These are phyloP conservation scores for Pantelozetes paolii DNA, from an alignment of 2,888 invertebrate genomes.

Conservation along the genomic window DNA sequence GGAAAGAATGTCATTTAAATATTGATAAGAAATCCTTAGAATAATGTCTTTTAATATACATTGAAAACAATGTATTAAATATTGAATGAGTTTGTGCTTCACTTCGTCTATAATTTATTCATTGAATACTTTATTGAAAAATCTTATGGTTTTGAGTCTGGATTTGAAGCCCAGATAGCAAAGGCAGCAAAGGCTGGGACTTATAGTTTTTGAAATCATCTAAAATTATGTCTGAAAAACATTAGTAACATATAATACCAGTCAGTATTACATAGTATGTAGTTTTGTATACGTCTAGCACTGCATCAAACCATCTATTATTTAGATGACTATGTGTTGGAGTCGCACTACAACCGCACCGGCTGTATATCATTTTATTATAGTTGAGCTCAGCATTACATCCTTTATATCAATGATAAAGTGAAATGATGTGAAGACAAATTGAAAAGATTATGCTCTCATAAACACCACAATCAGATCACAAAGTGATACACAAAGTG, in stretches of 20 bases:
- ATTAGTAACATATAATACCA: constrained; percentile 20
- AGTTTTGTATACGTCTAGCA: background rate
- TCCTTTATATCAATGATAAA: constrained; percentile 26
- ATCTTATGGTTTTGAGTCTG: background rate
- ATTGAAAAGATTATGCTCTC: constrained; percentile 21
- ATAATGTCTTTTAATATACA: constrained; percentile 21
- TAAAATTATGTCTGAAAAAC: constrained; percentile 30
- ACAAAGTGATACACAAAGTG: background rate
- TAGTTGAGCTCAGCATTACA: constrained; percentile 20
- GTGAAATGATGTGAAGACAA: constrained; percentile 14
- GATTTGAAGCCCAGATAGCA: background rate
- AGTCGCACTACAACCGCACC: background rate
- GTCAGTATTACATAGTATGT: background rate
- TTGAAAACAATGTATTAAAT: background rate
- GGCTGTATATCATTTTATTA: constrained; percentile 32
- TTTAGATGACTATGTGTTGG: constrained; percentile 20
- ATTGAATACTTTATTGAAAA: background rate
- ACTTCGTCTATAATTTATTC: constrained; percentile 17
- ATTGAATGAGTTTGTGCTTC: constrained; percentile 13
- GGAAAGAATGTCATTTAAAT: constrained; percentile 5
- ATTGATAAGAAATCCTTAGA: constrained; percentile 20
- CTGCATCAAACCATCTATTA: background rate
- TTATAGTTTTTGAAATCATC: background rate
- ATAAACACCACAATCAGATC: constrained; percentile 8
- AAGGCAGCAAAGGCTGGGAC: background rate